Conservation (phyloP, 2,113 vertebrate genomes). For the Gorsachius goisagi region DNA sequence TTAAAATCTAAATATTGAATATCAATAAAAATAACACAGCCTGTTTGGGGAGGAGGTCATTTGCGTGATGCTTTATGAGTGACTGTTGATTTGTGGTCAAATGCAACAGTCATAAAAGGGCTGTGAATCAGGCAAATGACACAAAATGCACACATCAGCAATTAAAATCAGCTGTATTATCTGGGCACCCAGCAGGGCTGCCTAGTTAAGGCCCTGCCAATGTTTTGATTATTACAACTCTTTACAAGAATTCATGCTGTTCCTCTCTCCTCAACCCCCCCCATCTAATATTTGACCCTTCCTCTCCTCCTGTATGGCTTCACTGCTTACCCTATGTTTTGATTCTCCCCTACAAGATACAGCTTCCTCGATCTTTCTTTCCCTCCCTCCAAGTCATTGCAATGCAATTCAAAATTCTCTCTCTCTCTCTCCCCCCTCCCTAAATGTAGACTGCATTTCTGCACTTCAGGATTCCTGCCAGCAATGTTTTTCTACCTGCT, state of each 20-base stretch:
- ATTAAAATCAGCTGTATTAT: constrained; percentile 46
- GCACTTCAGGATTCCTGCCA: neutral
- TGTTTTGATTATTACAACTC: constrained; percentile 40
- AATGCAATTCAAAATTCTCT: neutral
- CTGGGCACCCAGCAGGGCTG: constrained; percentile 38
- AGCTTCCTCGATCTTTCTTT: neutral
- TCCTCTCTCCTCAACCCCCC: neutral
- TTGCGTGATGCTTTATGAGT: neutral
- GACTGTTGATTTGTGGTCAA: constrained; percentile 47
- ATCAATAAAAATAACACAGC: constrained; percentile 34
- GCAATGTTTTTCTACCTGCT: neutral
- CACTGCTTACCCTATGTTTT: neutral
- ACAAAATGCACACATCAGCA: constrained; percentile 25
- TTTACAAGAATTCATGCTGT: constrained; percentile 48
- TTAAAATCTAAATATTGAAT: constrained; percentile 59
- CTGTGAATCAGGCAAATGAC: neutral
- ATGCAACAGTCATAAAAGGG: neutral
- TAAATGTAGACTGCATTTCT: accelerated
- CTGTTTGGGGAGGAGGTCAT: neutral
- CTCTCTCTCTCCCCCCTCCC: neutral
- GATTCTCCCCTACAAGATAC: neutral
- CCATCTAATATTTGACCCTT: constrained; percentile 20
- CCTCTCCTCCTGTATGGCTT: neutral
- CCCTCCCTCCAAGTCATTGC: neutral
- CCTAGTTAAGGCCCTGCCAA: constrained; percentile 43